Base-by-base conservation (phyloP, 2,797 vertebrate species). In the Rallus crepitans region DNA sequence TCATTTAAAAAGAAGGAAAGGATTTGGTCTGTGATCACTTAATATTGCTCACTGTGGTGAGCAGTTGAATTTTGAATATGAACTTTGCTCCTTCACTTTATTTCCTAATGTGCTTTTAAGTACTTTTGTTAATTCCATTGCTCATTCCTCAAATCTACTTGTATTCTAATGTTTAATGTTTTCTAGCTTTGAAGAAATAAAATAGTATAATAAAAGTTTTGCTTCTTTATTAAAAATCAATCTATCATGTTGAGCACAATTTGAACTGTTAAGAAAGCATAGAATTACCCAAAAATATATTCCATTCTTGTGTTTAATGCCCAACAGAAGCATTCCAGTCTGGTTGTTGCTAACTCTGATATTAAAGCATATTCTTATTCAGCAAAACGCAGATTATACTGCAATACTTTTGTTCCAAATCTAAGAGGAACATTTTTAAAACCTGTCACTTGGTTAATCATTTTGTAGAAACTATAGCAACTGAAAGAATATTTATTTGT, bases 401-500 rank as follows among this genome's bases (percentile, higher is more conserved):
- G 47, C 21, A 61, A 33, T 50, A 93, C 30, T 59, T 88, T 77
- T 13, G 3, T 94, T 86, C 33, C 6, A 73, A 42, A 57, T 59
- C 35, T 71, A 71, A 66, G 31, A 75, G 30, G 76, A 94, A 47
- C 24, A 35, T 17, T 68, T 93, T 88, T 65, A 42, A 61, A 88
- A 94, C n/a, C 47, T 86, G 65, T 75, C 82, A 61, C 16, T 88
- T 83, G 17, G 6, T 21, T 89, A 87, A 85, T 69, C 0, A 1
- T 86, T 89, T 89, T 59, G 28, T 42, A 83, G 73, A 90, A 88
- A 63, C 79, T 78, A 83, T 71, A 88, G 61, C 68, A 90, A 80
- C 50, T 71, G 45, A 71, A 18, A 12, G 15, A 86, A 86, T 63
- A 18, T 27, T 66, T 88, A 59, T 52, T 88, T 87, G 23, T 91